Conservation (phyloP, 1,140 invertebrate genomes). For the Anagrus nilaparvatae region DNA sequence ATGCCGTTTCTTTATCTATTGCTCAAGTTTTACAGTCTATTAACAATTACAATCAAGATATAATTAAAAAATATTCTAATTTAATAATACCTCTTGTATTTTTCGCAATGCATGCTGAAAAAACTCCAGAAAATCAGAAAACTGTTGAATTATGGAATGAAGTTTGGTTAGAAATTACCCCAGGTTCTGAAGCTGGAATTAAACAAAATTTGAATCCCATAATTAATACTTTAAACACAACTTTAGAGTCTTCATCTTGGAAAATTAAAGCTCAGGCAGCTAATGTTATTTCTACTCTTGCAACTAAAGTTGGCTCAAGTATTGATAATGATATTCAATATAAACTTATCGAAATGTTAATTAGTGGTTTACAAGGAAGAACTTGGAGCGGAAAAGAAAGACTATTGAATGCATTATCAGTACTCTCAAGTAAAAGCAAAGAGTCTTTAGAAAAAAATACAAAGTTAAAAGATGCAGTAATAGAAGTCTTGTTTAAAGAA, state of each 20-base stretch:
- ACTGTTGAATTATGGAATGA: slow-evolving; percentile 74
- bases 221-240: slow-evolving; percentile 54
- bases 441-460: slow-evolving; percentile 34
- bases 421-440: slow-evolving; percentile 57
- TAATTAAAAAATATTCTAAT: slow-evolving; percentile 69
- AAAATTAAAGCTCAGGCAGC: slow-evolving; percentile 77
- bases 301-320: slow-evolving; percentile 57
- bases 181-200: slow-evolving; percentile 73
- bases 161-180: slow-evolving; percentile 79
- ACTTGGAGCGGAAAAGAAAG: slow-evolving; percentile 84
- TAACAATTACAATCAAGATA: slow-evolving; percentile 71
- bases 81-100: slow-evolving; percentile 74
- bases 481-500: slow-evolving; percentile 65
- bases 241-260: slow-evolving; percentile 76
- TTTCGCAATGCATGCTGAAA: slow-evolving; percentile 78
- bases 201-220: slow-evolving; percentile 66
- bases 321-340: slow-evolving; percentile 57
- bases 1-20: slow-evolving; percentile 60
- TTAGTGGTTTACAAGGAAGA: slow-evolving; percentile 65
- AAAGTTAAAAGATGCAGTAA: slow-evolving; percentile 41
- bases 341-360: slow-evolving; percentile 55
- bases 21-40: slow-evolving; percentile 72
- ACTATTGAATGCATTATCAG: slow-evolving; percentile 64
- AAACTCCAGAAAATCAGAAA: slow-evolving; percentile 52
- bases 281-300: slow-evolving; percentile 67